A percentile compares a stretch with the other conserved stretches of the same genome.
These are phyloP conservation scores for Luscinia megarhynchos DNA, from an alignment of 2,797 vertebrate genomes.

Conservation along the genomic window DNA sequence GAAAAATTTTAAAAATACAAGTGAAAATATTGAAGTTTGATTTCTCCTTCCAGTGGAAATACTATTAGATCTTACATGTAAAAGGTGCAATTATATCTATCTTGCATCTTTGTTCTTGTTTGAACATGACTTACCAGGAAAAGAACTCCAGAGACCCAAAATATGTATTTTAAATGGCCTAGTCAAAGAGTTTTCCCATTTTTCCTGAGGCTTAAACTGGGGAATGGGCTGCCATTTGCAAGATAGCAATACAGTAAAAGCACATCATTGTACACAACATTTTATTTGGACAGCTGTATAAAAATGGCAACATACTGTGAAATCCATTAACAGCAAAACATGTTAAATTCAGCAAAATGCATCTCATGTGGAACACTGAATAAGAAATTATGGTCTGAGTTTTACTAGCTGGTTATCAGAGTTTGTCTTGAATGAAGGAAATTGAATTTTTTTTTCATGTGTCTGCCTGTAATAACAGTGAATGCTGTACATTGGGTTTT, in stretches of 20 bases:
- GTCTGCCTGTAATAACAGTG: not conserved
- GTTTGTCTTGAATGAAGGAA: constrained; percentile 50
- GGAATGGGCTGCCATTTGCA: constrained; percentile 43
- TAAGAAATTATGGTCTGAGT: constrained; percentile 65
- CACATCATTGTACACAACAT: constrained; percentile 42
- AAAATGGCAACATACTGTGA: constrained; percentile 70
- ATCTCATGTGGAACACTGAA: constrained; percentile 67
- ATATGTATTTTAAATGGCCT: not conserved
- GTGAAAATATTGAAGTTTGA: not conserved
- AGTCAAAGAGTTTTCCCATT: not conserved
- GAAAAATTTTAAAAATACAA: not conserved
- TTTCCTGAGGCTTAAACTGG: not conserved
- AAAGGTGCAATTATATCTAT: not conserved
- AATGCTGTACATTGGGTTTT: not conserved
- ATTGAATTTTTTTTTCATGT: constrained; percentile 38
- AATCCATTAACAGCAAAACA: constrained; percentile 71
- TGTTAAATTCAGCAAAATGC: constrained; percentile 71
- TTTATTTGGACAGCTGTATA: constrained; percentile 69
- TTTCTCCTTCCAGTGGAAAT: not conserved
- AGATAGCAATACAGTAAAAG: constrained; percentile 36
- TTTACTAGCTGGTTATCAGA: constrained; percentile 67
- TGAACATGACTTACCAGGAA: not conserved
- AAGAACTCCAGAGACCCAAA: not conserved
- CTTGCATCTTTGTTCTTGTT: constrained; percentile 16
- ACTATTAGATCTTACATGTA: not conserved